Evolutionary conservation across 2,113 vertebrate genomes (phyloP).

Genomic region (Engystomops pustulosus): DNA sequence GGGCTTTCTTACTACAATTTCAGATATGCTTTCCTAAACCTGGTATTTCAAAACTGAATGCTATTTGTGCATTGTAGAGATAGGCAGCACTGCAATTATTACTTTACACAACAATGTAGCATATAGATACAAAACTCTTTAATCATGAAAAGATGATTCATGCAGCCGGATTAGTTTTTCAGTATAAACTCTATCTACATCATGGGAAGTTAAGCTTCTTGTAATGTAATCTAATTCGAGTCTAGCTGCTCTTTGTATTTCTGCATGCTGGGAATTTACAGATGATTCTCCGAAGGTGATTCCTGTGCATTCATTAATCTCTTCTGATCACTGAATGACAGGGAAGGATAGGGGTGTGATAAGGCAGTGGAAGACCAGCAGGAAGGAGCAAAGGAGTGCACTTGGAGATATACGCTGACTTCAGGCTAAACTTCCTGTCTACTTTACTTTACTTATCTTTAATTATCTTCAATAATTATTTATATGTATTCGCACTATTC

Average conservation of each 20-base stretch:
- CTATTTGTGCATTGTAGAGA: background rate
- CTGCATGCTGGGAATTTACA: constrained; percentile 21
- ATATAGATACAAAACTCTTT: background rate
- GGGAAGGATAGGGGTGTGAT: background rate
- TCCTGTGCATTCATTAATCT: background rate
- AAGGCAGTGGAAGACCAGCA: background rate
- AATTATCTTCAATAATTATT: no score
- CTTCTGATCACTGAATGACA: background rate
- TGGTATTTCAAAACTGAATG: background rate
- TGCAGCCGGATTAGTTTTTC: background rate
- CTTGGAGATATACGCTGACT: background rate
- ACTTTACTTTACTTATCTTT: background rate
- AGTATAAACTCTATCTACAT: constrained; percentile 23
- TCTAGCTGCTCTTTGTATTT: constrained; percentile 15
- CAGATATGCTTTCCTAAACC: background rate
- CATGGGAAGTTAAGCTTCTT: constrained; percentile 22
- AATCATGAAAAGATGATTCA: background rate
- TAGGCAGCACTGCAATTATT: no score
- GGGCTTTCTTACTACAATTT: background rate
- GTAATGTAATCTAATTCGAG: constrained; percentile 32
- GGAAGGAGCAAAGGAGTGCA: background rate
- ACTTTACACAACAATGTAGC: background rate
- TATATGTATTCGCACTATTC: no score
- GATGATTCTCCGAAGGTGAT: background rate
- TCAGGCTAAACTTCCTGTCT: background rate